Percentiles rank a stretch among this genome's conserved stretches.
phyloP scores from a whole-genome alignment of 2,888 invertebrate species.

The Hemistola chrysoprasaria region DNA sequence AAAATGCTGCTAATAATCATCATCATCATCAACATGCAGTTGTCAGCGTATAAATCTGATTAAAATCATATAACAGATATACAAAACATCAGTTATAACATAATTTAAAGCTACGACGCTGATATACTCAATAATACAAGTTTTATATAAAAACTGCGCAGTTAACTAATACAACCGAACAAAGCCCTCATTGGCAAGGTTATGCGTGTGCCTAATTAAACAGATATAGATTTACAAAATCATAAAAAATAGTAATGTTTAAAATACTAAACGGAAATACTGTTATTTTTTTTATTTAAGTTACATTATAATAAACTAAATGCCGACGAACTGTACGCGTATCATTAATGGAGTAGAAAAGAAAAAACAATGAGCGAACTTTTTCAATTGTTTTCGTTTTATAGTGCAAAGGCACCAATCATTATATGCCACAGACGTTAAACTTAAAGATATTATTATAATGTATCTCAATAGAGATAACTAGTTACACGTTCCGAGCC shows the following conservation, averaged over 20 bases:
- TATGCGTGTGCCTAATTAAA: slow-evolving; percentile 42
- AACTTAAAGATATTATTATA: slow-evolving; percentile 3
- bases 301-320: no score
- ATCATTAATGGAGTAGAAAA: no score
- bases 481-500: slow-evolving; percentile 13
- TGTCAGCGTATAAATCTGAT: no score
- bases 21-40: no score
- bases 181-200: slow-evolving; percentile 42
- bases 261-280: no score
- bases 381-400: no score
- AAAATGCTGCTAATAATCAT: no score
- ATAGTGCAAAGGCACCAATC: no score
- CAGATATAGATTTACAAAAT: slow-evolving; percentile 32
- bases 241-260: slow-evolving; percentile 18
- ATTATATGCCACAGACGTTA: no score
- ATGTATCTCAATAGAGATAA: slow-evolving; percentile 9
- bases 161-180: slow-evolving; percentile 42
- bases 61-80: slow-evolving; percentile 5
- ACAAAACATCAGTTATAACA: slow-evolving; percentile 6
- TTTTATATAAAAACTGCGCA: slow-evolving; percentile 52
- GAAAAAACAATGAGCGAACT: no score
- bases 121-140: slow-evolving; percentile 36
- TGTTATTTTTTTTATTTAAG: no score
- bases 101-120: slow-evolving; percentile 20
- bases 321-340: no score